These are phyloP conservation scores for Arion vulgaris DNA, from an alignment of 1,140 invertebrate species.

Conservation along the genomic window DNA sequence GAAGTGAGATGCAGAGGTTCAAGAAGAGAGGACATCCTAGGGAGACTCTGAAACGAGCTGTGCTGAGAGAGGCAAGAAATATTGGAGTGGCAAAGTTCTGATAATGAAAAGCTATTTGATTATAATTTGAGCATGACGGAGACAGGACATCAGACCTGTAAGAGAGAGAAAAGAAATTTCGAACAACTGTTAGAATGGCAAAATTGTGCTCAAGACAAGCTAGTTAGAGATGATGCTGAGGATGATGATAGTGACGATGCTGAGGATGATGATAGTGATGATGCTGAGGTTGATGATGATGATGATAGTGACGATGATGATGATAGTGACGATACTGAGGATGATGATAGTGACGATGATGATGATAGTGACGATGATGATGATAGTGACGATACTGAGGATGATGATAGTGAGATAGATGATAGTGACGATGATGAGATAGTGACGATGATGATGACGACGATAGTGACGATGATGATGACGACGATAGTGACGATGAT, in stretches of 20 bases:
- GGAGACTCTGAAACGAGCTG: too few relatives aligned
- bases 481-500: background rate
- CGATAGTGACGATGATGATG: background rate
- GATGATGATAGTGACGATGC: background rate
- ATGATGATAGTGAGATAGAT: background rate
- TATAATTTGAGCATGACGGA: too few relatives aligned
- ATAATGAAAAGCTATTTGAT: too few relatives aligned
- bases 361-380: background rate
- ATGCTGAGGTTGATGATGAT: background rate
- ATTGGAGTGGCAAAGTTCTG: too few relatives aligned
- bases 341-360: background rate
- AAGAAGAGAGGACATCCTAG: too few relatives aligned
- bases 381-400: background rate
- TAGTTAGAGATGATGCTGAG: background rate
- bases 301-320: background rate
- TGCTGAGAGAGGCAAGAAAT: too few relatives aligned
- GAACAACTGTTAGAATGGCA: too few relatives aligned
- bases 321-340: background rate
- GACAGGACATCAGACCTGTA: too few relatives aligned
- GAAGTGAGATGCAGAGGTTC: too few relatives aligned
- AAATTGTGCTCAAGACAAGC: too few relatives aligned
- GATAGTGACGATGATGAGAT: background rate
- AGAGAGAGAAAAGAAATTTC: too few relatives aligned
- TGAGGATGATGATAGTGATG: background rate
- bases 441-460: background rate